A percentile compares a stretch with the other conserved stretches of the same genome.
Conservation (phyloP, 2,888 invertebrate genomes). For the Chrysolina oricalcia region DNA sequence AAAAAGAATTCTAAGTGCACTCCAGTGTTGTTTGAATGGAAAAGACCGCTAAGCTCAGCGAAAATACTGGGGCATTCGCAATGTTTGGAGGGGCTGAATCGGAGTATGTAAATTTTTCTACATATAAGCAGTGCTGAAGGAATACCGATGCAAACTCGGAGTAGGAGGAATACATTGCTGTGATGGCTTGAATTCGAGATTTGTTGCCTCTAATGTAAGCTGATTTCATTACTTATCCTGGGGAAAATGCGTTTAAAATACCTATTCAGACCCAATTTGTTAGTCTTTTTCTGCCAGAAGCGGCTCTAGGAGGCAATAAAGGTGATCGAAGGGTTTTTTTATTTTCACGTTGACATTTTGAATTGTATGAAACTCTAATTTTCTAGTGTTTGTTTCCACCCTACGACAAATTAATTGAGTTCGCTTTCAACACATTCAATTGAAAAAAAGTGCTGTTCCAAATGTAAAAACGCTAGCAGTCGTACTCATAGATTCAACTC, state of each 20-base stretch:
- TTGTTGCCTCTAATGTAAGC: conserved; percentile 41
- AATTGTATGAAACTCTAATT: neutral
- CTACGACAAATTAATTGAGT: neutral
- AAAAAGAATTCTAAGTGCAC: conserved; percentile 55
- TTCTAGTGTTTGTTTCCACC: neutral
- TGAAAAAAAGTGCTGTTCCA: too few species aligned
- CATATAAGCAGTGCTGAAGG: conserved; percentile 45
- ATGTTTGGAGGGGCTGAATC: conserved; percentile 52
- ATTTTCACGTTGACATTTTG: too few species aligned
- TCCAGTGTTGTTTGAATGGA: conserved; percentile 55
- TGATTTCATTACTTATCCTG: conserved; percentile 44
- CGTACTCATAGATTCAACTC: too few species aligned
- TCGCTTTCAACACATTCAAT: too few species aligned
- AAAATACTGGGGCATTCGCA: conserved; percentile 53
- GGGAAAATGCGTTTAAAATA: conserved; percentile 26
- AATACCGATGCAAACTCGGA: conserved; percentile 46
- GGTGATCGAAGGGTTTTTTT: too few species aligned
- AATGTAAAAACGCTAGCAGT: too few species aligned
- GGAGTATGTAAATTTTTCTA: conserved; percentile 54
- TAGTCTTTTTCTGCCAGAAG: neutral
- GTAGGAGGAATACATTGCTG: conserved; percentile 49
- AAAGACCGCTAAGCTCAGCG: conserved; percentile 53
- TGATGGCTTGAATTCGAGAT: conserved; percentile 37
- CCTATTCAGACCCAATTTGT: neutral
- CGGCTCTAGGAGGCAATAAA: too few species aligned